Percentiles rank a stretch among this genome's conserved stretches.
Conservation (phyloP, 2,797 vertebrate genomes). For the Clarias platycephalus region DNA sequence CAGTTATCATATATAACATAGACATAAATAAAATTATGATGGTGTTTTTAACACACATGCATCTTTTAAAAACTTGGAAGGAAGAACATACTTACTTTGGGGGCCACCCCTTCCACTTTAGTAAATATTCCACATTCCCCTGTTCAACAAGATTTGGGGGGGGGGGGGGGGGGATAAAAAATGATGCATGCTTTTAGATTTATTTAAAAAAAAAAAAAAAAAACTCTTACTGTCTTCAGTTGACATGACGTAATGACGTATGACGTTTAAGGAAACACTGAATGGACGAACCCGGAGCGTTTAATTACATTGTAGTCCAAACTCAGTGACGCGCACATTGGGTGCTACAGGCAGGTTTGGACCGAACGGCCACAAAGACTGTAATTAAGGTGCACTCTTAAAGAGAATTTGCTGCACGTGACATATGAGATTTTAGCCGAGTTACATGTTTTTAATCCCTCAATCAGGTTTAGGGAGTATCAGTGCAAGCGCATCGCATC, state of each 20-base stretch:
- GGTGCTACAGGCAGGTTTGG: background rate
- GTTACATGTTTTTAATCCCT: background rate
- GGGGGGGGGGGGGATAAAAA: background rate
- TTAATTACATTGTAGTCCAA: conserved; percentile 8
- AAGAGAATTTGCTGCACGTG: background rate
- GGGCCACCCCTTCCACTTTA: conserved; percentile 99
- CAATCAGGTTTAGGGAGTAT: background rate
- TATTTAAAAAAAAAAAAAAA: no score
- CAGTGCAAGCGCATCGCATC: background rate
- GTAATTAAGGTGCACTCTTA: conserved; percentile 2
- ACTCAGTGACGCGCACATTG: background rate
- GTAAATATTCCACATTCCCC: conserved; percentile 96
- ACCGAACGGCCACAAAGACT: background rate
- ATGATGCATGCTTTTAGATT: background rate
- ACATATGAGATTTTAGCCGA: background rate
- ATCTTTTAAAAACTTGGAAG: background rate
- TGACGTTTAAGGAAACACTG: conserved; percentile 23
- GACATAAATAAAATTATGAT: background rate
- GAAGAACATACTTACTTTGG: conserved; percentile 86
- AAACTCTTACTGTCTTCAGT: background rate
- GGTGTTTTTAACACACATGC: background rate
- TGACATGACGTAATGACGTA: conserved; percentile 59
- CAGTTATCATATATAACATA: background rate
- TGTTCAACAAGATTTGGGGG: conserved; percentile 53
- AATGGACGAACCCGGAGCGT: conserved; percentile 27